These are phyloP conservation scores for Argyrosomus japonicus DNA, from an alignment of 2,113 vertebrate genomes.

Conservation along the genomic window DNA sequence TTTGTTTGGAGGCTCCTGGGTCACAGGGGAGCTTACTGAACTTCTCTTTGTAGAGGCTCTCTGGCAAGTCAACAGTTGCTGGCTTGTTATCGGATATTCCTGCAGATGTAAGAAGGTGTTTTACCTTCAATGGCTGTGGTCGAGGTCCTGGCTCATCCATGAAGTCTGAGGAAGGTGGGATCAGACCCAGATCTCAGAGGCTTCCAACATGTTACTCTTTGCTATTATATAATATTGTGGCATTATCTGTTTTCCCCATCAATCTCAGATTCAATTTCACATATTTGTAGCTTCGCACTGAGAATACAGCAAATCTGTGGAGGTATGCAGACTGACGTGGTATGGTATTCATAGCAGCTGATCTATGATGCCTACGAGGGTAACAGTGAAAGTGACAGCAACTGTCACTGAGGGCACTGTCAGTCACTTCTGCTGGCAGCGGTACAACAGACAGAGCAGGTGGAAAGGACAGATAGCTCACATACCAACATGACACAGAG, in stretches of 20 bases:
- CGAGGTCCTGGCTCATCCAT: constrained; percentile 73
- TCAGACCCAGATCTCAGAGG: constrained; percentile 58
- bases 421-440: constrained; percentile 46
- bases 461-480: constrained; percentile 44
- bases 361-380: constrained; percentile 4
- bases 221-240: neutral
- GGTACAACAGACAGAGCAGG: constrained; percentile 30
- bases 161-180: constrained; percentile 85
- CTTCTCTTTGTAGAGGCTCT: constrained; percentile 62
- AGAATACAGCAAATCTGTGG: neutral
- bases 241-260: neutral
- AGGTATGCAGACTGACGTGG: neutral
- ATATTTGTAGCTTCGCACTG: neutral
- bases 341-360: constrained; percentile 24
- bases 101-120: neutral
- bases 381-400: constrained; percentile 58
- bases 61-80: constrained; percentile 34
- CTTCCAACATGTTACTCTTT: neutral
- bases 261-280: neutral
- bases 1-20: constrained; percentile 15
- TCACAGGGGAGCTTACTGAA: constrained; percentile 13
- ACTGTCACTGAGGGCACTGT: constrained; percentile 41
- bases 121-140: neutral
- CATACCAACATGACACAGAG: constrained; percentile 61
- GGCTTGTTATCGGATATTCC: constrained; percentile 4